Evolutionary conservation across 2,888 invertebrate genomes (phyloP), one percentile per base, ranked within the genome.

Genomic region (Hylaea fasciaria): DNA sequence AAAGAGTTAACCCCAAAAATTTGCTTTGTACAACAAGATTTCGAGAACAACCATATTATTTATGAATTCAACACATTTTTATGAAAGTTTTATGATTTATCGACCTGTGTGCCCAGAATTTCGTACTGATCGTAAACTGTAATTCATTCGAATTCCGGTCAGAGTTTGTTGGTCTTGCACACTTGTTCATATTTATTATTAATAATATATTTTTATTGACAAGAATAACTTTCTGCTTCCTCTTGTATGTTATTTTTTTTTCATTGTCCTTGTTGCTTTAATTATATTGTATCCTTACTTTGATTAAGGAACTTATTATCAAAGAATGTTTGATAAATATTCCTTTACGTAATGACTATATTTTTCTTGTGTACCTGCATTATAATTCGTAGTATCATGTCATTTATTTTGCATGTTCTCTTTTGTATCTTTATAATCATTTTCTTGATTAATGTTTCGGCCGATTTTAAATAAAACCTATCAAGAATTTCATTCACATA

Each of bases 121-220:
- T 55, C 46, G 62, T 61, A 64, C 52, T 48, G 46, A 48, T 63
- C 64, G 45, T 65, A 63, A 65, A 63, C 49, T 64, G 59, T 56
- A 60, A 61, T 59, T 59, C 41, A 58, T 61, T 52, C 44, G 16
- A 35, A 53, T 51, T 46, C 29, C 48, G 47, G 43, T 47, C 59
- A 55, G 54, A 50, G 29, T 47, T 54, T 48, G 43, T 58, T 61
- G 16, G 43, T 46, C 37, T 46, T 50, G 10, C 37, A 29, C 48
- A 44, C 55, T 55, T 28, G 13, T 51, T 52, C 43, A n/a, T 29
- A 43, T 56, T 49, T 45, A 57, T 45, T 37, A 46, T 59, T 40
- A 55, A 37, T 13, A n/a, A 60, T 50, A 13, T 13, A 28, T 59
- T 32, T 55, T 40, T 56, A 56, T 44, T 44, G 17, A 11, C 0